Conservation (phyloP, 2,113 vertebrate genomes). For the Cyprinus carpio region DNA sequence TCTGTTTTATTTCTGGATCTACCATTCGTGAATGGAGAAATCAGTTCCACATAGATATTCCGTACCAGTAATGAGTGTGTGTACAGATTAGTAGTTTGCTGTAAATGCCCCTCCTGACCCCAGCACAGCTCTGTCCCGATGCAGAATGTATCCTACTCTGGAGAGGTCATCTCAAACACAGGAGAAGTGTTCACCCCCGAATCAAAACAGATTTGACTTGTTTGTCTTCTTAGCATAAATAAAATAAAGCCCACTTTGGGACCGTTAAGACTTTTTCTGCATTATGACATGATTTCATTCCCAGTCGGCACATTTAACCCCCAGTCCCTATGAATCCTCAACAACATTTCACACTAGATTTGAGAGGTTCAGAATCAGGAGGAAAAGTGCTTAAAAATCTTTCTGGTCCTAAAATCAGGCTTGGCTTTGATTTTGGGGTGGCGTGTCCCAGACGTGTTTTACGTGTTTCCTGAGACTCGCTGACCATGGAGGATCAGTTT, state of each 20-base stretch:
- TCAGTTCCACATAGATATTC: conserved; percentile 73
- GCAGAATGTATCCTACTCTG: background rate
- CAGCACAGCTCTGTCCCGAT: too few relatives aligned
- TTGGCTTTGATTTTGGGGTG: background rate
- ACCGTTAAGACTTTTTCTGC: background rate
- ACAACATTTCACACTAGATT: background rate
- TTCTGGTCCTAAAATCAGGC: background rate
- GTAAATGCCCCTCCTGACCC: conserved; percentile 58
- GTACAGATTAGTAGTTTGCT: conserved; percentile 71
- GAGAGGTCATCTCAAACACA: background rate
- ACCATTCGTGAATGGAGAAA: conserved; percentile 45
- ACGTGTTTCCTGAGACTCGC: background rate
- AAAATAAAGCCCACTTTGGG: background rate
- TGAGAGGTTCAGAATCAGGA: background rate
- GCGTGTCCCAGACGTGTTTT: background rate
- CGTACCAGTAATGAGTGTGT: conserved; percentile 71
- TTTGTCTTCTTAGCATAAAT: background rate
- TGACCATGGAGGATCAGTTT: conserved; percentile 33
- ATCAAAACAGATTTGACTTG: background rate
- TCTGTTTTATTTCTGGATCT: conserved; percentile 21
- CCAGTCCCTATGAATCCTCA: too few relatives aligned
- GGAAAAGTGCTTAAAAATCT: background rate
- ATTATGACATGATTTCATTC: background rate
- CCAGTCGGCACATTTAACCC: background rate
- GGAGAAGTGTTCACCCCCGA: background rate